phyloP scores from a whole-genome alignment of 2,113 vertebrate genomes.

The Vidua chalybeata region DNA sequence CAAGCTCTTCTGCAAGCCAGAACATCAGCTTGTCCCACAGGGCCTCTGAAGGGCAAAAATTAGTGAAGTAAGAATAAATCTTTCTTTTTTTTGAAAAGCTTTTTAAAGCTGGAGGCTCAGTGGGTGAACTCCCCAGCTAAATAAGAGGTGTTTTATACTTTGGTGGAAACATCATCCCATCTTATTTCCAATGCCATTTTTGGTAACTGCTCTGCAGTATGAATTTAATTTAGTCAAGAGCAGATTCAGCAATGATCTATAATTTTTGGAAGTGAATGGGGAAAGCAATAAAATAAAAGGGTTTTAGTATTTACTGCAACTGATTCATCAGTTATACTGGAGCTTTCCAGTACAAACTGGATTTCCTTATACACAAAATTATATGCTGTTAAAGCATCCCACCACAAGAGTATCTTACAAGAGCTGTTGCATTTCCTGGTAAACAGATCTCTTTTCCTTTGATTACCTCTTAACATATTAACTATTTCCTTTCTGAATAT shows the following conservation, averaged over 20 bases:
- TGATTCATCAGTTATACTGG: neutral
- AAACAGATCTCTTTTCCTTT: neutral
- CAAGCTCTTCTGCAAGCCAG: conserved; percentile 78
- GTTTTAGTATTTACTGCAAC: neutral
- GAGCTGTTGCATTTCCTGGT: neutral
- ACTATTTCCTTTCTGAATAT: neutral
- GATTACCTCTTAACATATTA: neutral
- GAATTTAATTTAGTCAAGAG: neutral
- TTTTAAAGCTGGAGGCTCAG: neutral
- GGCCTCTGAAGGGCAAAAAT: conserved; percentile 60
- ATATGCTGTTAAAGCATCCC: neutral
- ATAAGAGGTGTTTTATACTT: neutral
- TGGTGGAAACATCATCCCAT: neutral
- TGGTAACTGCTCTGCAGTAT: neutral
- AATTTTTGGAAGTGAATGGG: neutral
- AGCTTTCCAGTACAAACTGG: neutral
- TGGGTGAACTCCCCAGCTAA: neutral
- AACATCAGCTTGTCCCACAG: conserved; percentile 72
- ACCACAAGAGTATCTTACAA: neutral
- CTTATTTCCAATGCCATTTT: neutral
- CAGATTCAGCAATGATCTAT: neutral
- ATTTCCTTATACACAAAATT: neutral
- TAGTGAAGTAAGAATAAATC: neutral
- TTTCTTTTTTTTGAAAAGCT: neutral
- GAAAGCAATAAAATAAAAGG: neutral